Conservation (phyloP, 2,113 vertebrate genomes). For the Sander lucioperca region DNA sequence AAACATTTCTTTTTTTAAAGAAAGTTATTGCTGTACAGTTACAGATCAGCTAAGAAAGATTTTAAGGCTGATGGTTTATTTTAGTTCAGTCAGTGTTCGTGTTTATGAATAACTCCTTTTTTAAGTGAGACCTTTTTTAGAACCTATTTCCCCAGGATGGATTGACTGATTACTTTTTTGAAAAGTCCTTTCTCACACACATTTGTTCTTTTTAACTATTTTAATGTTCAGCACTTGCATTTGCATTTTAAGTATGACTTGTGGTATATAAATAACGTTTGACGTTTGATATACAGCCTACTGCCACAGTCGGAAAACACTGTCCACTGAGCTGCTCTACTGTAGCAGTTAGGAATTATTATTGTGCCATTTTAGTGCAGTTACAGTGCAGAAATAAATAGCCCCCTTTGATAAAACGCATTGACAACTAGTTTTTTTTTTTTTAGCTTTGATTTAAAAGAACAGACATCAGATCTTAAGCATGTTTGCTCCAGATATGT, state of each 20-base stretch:
- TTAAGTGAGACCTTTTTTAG: neutral
- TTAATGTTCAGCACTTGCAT: neutral
- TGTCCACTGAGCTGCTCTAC: constrained; percentile 4
- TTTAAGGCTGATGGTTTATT: constrained; percentile 2
- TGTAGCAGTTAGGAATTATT: constrained; percentile 1
- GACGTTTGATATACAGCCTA: neutral
- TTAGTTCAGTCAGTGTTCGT: neutral
- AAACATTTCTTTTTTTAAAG: neutral
- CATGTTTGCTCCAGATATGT: constrained; percentile 16
- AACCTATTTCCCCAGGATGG: neutral
- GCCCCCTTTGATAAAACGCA: neutral
- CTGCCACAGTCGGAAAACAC: neutral
- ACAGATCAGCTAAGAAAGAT: neutral
- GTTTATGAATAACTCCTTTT: neutral
- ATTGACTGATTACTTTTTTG: constrained; percentile 30
- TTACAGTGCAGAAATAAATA: constrained; percentile 4
- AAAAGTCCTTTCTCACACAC: neutral
- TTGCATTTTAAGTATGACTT: neutral
- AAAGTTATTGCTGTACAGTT: neutral
- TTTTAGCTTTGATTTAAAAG: constrained; percentile 1
- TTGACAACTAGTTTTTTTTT: neutral
- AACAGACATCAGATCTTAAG: neutral
- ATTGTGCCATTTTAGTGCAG: neutral
- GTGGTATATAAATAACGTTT: neutral
- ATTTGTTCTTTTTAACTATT: neutral